Evolutionary conservation across 2,113 vertebrate species (phyloP), one percentile per base, ranked within the genome.

Genomic region (Psettodes erumei): DNA sequence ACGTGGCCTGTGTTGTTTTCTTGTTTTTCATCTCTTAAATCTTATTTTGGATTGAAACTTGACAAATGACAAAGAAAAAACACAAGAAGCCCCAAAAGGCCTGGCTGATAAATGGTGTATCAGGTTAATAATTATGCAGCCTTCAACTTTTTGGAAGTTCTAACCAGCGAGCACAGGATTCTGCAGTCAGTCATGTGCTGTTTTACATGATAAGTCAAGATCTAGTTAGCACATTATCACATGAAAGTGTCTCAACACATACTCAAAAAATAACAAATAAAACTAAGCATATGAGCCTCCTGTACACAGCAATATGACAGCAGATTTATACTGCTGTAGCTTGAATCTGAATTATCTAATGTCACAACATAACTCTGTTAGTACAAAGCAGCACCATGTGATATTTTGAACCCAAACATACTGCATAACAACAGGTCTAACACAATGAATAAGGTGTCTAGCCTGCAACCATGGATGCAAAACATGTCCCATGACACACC

Each of bases 351-450:
- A 55, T 50, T 10, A 25, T 15, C 13, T 8, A 25, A 53, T 13
- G 30, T 8, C 27, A 32, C 19, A 13, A 28, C 28, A 79, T 28
- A 45, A 73, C 54, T 47, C 48, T 54, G 65, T 13, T 11, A 40
- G 16, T 21, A 18, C 5, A 48, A 32, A 38, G 30, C 50, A 40
- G 51, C 18, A 59, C 11, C 47, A 33, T 15, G 8, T 25, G 2
- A 54, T 15, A 25, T 16, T 18, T 19, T 18, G 1, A 3, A 23
- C 9, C 12, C 50, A 2, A 6, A 16, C 10, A 66, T 32, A 23
- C 23, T 27, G 42, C 27, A 28, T 51, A 75, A 76, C 25, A 58
- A 23, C 48, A 28, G 69, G 8, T 58, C n/a, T n/a, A 47, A 45
- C 16, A 43, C 40, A 71, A 9, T 27, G 11, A 48, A 50, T 27